Percentiles rank a stretch among this genome's conserved stretches.
phyloP scores from a whole-genome alignment of 2,113 vertebrate species.

The Tinamus guttatus region DNA sequence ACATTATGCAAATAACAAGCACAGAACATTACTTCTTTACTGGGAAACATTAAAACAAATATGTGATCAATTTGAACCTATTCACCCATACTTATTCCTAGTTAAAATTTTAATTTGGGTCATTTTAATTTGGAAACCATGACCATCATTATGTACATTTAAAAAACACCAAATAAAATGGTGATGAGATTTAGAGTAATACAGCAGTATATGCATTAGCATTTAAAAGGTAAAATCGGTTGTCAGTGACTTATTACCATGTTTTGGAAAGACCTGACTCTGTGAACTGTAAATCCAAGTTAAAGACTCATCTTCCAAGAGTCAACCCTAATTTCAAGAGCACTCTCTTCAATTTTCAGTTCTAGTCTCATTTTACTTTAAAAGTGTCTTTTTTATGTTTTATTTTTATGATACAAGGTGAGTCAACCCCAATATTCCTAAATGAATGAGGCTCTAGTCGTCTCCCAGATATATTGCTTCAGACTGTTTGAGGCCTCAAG shows the following conservation, averaged over 20 bases:
- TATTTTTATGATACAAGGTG: neutral
- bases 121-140: neutral
- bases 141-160: neutral
- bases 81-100: neutral
- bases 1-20: neutral
- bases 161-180: neutral
- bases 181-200: neutral
- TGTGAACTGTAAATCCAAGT: neutral
- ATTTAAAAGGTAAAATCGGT: neutral
- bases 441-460: rapidly evolving
- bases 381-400: neutral
- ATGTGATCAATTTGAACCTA: neutral
- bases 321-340: neutral
- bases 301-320: neutral
- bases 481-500: neutral
- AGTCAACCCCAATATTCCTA: neutral
- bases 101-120: neutral
- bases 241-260: neutral
- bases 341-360: neutral
- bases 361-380: neutral
- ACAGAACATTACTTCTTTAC: neutral
- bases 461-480: neutral
- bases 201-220: rapidly evolving
- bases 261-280: neutral
- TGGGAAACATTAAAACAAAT: neutral